Evolutionary conservation across 2,888 invertebrate species (phyloP), one percentile per base, ranked within the genome.

Genomic region (Limnephilus auricula): DNA sequence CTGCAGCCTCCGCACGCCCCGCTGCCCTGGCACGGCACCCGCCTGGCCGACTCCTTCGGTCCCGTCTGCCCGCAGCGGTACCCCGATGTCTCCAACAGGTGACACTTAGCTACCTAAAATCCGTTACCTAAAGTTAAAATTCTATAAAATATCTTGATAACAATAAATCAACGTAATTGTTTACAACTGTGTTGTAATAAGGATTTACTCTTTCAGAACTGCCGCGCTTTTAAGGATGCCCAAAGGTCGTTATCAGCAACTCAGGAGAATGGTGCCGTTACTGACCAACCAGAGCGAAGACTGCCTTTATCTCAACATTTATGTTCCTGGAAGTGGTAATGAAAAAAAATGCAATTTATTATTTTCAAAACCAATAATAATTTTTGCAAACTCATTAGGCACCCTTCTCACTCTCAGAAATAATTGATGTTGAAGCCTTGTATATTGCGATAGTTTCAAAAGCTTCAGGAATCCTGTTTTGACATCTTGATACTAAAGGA

Each of bases 221-320:
- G 96, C 97, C 65, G 98, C 98, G 0, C 95, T 98, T 90, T 95
- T 96, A 93, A 95, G 95, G 93, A 98, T 98, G 97, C 98, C 98
- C 5, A 96, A 97, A 88, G 98, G 98, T 79, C 95, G 98, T 89
- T 98, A 97, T 95, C 97, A 97, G 94, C 97, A 98, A 95, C 95
- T 99, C 93, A 96, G 96, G 94, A 96, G 97, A 93, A 95, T 98
- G 91, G 94, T 97, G 88, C 97, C 97, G 18, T 96, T 97, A 93
- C 95, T 99, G 93, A 96, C 96, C 93, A 98, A 98, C 94, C 98
- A 99, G 95, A 98, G 97, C 95, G 99, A 99, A 95, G 98, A 99
- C 95, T 99, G 99, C 94, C 97, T 99, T 93, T 97, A 97, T 94
- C 97, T 99, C 95, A 99, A 99, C 95, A 97, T 99, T 93, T 99